phyloP scores from a whole-genome alignment of 2,888 invertebrate species.

The Caenorhabditis zanzibari region DNA sequence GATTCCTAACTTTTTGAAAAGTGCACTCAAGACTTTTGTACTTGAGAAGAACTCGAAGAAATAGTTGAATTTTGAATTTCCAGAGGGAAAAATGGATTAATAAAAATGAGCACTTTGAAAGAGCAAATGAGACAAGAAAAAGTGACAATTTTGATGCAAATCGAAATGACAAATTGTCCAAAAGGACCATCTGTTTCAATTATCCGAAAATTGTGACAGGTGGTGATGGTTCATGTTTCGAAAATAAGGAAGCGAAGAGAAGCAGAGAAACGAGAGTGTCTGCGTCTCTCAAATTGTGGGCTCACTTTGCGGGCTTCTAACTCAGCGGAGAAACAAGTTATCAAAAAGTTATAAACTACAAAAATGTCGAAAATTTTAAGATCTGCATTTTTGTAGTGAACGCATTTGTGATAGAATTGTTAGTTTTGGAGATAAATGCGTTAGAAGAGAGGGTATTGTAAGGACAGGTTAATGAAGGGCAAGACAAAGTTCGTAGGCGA shows the following conservation, averaged over 20 bases:
- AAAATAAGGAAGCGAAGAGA: not conserved
- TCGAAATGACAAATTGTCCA: not conserved
- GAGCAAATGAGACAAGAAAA: not conserved
- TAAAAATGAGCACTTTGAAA: not conserved
- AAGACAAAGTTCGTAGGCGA: too few species aligned
- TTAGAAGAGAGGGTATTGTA: too few species aligned
- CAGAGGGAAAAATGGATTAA: not conserved
- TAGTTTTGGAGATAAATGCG: too few species aligned
- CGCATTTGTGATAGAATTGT: too few species aligned
- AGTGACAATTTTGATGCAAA: not conserved
- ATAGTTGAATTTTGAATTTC: too few species aligned
- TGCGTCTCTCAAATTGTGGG: not conserved
- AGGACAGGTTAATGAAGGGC: too few species aligned
- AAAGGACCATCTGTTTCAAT: slow-evolving; percentile 12
- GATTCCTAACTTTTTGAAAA: not conserved
- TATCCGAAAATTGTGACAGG: slow-evolving; percentile 7
- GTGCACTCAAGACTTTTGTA: not conserved
- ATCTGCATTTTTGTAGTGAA: too few species aligned
- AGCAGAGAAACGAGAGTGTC: not conserved
- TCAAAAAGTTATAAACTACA: not conserved
- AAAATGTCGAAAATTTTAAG: not conserved
- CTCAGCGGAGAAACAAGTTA: not conserved
- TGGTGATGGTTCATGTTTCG: not conserved
- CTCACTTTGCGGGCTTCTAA: not conserved
- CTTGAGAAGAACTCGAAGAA: not conserved